Conservation (phyloP, 1,140 invertebrate genomes). For the Conus ventricosus region DNA sequence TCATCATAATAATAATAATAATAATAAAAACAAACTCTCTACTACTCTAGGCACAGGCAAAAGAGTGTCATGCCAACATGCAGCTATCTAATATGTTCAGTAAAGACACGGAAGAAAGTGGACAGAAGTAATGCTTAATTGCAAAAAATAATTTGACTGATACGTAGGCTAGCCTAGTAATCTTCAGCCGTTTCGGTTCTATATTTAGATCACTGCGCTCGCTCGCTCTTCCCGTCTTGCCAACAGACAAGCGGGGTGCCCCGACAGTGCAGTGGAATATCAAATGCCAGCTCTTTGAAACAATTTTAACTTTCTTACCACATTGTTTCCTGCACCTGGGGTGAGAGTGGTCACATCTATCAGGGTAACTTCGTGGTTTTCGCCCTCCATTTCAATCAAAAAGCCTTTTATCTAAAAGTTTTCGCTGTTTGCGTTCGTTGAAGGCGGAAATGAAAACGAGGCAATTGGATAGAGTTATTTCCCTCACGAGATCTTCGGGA, state of each 20-base stretch:
- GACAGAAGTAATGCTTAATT: too few species aligned
- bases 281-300: neutral
- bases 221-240: too few species aligned
- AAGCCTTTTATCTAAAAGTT: neutral
- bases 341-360: constrained; percentile 25
- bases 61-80: too few species aligned
- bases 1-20: too few species aligned
- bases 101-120: too few species aligned
- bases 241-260: neutral
- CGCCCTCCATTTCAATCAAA: constrained; percentile 3
- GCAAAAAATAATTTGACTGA: too few species aligned
- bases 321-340: neutral
- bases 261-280: constrained; percentile 19
- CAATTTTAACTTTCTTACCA: constrained; percentile 5
- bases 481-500: neutral
- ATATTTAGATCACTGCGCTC: neutral
- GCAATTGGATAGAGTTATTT: constrained; percentile 5
- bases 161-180: too few species aligned
- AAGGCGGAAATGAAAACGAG: constrained; percentile 27
- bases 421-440: constrained; percentile 13
- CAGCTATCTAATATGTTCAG: too few species aligned
- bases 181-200: too few species aligned
- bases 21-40: too few species aligned
- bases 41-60: too few species aligned
- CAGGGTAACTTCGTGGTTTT: neutral